Evolutionary conservation across 2,797 vertebrate genomes (phyloP).

Genomic region (Melanogrammus aeglefinus): DNA sequence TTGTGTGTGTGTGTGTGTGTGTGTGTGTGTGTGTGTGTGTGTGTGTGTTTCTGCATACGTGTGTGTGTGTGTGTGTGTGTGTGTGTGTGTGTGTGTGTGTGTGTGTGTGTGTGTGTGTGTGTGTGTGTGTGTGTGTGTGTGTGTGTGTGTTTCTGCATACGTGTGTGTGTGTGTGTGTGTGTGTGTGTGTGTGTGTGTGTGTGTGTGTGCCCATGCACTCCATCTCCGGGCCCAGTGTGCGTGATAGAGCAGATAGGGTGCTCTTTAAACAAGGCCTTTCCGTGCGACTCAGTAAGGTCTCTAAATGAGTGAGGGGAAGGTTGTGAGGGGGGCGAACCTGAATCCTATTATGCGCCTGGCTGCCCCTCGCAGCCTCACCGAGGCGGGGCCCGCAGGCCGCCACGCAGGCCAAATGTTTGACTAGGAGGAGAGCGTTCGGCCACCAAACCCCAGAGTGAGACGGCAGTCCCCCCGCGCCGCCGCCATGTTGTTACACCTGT

Average conservation of each 20-base stretch:
- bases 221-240: too few species aligned
- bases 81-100: too few species aligned
- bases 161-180: too few species aligned
- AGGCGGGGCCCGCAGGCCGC: background rate
- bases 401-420: constrained; percentile 31
- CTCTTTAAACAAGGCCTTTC: constrained; percentile 48
- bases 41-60: too few species aligned
- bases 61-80: too few species aligned
- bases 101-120: constrained; percentile 21
- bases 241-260: too few species aligned
- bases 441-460: constrained; percentile 6
- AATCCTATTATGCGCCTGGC: constrained; percentile 58
- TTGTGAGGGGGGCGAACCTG: constrained; percentile 61
- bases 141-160: too few species aligned
- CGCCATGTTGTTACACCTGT: background rate
- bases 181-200: too few species aligned
- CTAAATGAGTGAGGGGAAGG: constrained; percentile 56
- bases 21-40: too few species aligned
- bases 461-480: background rate
- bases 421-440: constrained; percentile 15
- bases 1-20: constrained; percentile 24
- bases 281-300: constrained; percentile 48
- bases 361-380: constrained; percentile 34
- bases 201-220: too few species aligned
- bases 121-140: background rate